phyloP scores from a whole-genome alignment of 2,888 invertebrate species.

The Zhuqinia jingwanae region DNA sequence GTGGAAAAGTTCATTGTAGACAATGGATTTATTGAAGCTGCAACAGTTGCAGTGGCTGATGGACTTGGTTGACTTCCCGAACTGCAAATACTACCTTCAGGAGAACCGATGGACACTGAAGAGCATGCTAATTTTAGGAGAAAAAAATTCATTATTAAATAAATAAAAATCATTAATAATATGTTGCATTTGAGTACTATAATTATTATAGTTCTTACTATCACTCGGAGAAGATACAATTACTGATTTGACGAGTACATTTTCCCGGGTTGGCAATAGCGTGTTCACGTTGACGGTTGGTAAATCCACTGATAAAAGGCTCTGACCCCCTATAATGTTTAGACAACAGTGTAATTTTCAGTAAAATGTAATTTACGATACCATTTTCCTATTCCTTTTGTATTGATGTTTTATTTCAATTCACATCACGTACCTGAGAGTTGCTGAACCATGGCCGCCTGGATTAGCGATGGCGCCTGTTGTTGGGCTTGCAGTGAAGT shows the following conservation, averaged over 20 bases:
- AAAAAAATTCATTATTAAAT: neutral
- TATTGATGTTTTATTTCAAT: neutral
- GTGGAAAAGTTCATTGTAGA: conserved; percentile 48
- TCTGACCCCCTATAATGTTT: conserved; percentile 60
- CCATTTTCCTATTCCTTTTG: neutral
- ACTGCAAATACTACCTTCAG: conserved; percentile 57
- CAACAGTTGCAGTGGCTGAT: neutral
- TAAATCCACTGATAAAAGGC: conserved; percentile 62
- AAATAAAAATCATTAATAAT: too few relatives aligned
- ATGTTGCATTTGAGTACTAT: too few relatives aligned
- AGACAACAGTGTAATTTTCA: too few relatives aligned
- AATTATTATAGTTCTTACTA: conserved; percentile 45
- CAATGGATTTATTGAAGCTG: conserved; percentile 57
- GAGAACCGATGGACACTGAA: conserved; percentile 49
- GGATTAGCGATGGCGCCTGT: conserved; percentile 36
- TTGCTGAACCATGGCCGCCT: conserved; percentile 53
- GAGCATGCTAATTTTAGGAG: conserved; percentile 34
- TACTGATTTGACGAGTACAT: conserved; percentile 56
- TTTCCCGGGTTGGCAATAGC: conserved; percentile 39
- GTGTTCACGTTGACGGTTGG: conserved; percentile 54
- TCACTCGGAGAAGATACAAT: conserved; percentile 56
- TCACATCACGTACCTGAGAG: conserved; percentile 59
- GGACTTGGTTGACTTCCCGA: conserved; percentile 48
- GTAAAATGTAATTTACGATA: neutral
- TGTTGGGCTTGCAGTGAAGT: conserved; percentile 23